phyloP scores from a whole-genome alignment of 2,888 invertebrate genomes.

The Alcis repandata region DNA sequence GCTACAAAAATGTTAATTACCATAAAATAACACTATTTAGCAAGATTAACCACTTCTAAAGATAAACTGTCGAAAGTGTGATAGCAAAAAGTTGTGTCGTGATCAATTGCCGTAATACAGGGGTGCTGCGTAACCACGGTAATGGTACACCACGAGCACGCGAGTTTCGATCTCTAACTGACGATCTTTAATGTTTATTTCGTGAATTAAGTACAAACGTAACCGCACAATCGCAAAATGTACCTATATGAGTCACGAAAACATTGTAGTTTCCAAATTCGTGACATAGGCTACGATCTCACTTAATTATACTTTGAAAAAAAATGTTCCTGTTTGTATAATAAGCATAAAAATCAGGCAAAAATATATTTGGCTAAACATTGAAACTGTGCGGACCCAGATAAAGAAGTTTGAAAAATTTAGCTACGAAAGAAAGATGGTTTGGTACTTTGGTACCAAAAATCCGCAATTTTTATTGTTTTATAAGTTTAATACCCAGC shows the following conservation, averaged over 20 bases:
- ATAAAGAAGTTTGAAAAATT: no score
- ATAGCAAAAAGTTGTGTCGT: slow-evolving; percentile 45
- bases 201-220: slow-evolving; percentile 30
- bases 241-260: slow-evolving; percentile 31
- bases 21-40: slow-evolving; percentile 34
- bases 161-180: slow-evolving; percentile 23
- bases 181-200: slow-evolving; percentile 29
- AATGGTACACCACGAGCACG: slow-evolving; percentile 28
- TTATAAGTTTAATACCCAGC: no score
- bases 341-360: no score
- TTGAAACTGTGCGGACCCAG: no score
- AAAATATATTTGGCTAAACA: no score
- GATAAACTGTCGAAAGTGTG: slow-evolving; percentile 48
- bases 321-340: no score
- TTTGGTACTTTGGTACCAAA: no score
- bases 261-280: background rate
- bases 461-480: no score
- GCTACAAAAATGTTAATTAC: slow-evolving; percentile 8
- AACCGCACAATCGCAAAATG: slow-evolving; percentile 22
- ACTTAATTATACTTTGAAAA: no score
- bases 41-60: slow-evolving; percentile 36
- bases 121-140: slow-evolving; percentile 40
- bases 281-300: background rate
- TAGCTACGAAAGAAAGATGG: no score
- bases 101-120: slow-evolving; percentile 40